Evolutionary conservation across 2,113 vertebrate species (phyloP), one percentile per base, ranked within the genome.

Genomic region (Rana temporaria): DNA sequence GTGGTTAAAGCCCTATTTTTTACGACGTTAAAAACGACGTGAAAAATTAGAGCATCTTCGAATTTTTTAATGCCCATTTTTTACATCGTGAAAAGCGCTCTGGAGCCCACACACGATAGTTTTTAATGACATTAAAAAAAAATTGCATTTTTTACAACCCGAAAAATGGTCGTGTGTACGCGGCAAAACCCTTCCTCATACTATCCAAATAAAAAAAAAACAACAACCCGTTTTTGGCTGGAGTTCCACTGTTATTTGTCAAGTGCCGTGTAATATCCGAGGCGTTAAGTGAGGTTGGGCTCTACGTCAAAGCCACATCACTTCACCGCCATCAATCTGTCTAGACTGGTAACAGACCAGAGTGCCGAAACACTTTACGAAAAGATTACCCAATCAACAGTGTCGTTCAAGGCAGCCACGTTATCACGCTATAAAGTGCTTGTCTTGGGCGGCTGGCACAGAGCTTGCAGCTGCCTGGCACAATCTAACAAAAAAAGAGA

Each of bases 401-500:
- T 9, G 57, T 17, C 12, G 12, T 1, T 63, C 16, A 20, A 20
- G 53, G 20, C 38, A 5, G 60, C 8, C 19, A 9, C 52, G 22
- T 52, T 19, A 48, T 60, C 67, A n/a, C 55, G 26, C 24, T 52
- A 70, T 80, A 42, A 80, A 70, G 60, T 77, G 38, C 22, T 12
- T 3, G 20, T 65, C 52, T 26, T 64, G 19, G 56, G 26, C 12
- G 32, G 12, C 16, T 38, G 30, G 55, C 9, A 26, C 3, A 15
- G 26, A 24, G 8, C 77, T 17, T 14, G 57, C 56, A 70, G 66
- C 55, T 80, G 66, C 66, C 66, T 42, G 55, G 26, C 32, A 19
- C 30, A 4, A 62, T 60, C 16, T 26, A 17, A 12, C 22, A 4
- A 24, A 55, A 22, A 6, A 8, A 48, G 65, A 8, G 30, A 56